Base-by-base conservation (phyloP, 1,140 invertebrate species). In the Tetramorium alpestre region DNA sequence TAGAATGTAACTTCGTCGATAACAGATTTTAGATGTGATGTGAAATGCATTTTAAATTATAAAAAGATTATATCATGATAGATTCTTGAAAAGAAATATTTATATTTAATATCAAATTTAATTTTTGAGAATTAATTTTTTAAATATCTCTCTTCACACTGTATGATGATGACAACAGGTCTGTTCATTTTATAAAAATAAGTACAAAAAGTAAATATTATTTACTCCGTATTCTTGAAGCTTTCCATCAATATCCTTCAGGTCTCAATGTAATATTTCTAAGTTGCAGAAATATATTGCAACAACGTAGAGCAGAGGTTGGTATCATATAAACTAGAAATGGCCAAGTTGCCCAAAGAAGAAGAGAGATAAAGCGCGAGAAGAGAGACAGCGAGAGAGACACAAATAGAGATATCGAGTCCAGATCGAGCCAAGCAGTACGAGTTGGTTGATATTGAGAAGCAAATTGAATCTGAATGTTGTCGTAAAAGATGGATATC, bases 401-500 rank as follows among this genome's bases (percentile, higher is more conserved):
- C n/a, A 49, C 69, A 16, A 54, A 78, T 54, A 80, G 56, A 72
- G 73, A 80, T 86, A 90, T 85, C 84, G 65, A 56, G 54, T 86
- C 65, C 78, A 47, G 73, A 67, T 76, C 72, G 70, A 25, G 62
- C 38, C 89, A 86, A 58, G 82, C 88, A 78, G 77, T 81, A 69
- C 64, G 64, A 87, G 72, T 87, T 70, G 58, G 89, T 91, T 90
- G 90, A 93, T 93, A 93, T 93, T 89, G 89, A 91, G 91, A 89
- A 91, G 86, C 88, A 93, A 93, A 93, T 93, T 92, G 92, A 93
- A 93, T 93, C 87, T 91, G 92, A 93, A 90, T 87, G 90, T 90
- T 90, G 90, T 92, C 92, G 87, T 92, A 88, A 93, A 92, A 92
- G 92, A 93, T 91, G 90, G 90, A 92, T 93, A 92, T 92, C 89